Percentiles rank a stretch among this genome's conserved stretches.
These are phyloP conservation scores for Glossophaga mutica DNA, from an alignment of 2,797 vertebrate species.

Conservation along the genomic window DNA sequence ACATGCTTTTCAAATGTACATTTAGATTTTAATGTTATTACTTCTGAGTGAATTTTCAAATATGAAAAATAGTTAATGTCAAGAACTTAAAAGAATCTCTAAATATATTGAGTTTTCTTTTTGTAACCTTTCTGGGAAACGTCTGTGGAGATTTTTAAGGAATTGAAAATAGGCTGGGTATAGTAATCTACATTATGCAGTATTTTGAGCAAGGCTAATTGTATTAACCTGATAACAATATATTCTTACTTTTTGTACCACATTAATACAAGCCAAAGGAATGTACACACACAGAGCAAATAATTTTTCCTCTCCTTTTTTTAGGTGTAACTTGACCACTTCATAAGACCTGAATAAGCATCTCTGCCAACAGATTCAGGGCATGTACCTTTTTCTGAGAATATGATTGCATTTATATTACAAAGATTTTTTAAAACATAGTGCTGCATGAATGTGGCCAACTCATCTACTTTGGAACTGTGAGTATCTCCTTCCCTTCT, in stretches of 20 bases:
- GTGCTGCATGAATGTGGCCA: background rate
- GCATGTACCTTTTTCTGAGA: background rate
- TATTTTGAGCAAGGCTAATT: conserved; percentile 12
- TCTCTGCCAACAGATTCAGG: background rate
- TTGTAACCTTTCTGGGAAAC: conserved; percentile 3
- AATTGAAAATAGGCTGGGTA: background rate
- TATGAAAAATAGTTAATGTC: background rate
- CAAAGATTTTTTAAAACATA: background rate
- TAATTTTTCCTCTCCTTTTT: background rate
- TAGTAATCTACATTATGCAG: background rate
- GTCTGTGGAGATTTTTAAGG: conserved; percentile 19
- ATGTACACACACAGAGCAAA: background rate
- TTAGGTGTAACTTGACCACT: background rate
- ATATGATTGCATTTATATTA: background rate
- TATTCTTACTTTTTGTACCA: background rate
- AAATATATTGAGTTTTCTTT: conserved; percentile 24
- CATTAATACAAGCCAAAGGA: background rate
- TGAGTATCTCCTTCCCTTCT: background rate
- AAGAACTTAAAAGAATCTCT: conserved; percentile 1
- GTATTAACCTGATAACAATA: background rate
- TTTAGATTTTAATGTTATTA: background rate
- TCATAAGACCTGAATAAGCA: background rate
- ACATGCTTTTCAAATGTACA: background rate
- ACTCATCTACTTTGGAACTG: background rate
- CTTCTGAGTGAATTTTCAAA: background rate